Evolutionary conservation across 1,140 invertebrate species (phyloP).

Genomic region (Acyrthosiphon pisum): DNA sequence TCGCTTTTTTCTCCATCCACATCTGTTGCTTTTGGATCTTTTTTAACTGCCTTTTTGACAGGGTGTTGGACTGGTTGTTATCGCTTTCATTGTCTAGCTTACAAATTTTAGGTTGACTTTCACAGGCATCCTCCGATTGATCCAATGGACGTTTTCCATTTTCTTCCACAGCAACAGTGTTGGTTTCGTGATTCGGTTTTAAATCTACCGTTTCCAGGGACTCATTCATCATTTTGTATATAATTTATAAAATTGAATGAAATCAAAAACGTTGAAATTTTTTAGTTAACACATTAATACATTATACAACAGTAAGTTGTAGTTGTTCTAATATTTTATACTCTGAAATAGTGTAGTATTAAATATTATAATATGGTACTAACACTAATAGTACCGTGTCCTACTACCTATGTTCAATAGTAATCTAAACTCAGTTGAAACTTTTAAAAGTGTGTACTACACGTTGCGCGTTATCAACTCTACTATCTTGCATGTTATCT

Average conservation of each 20-base stretch:
- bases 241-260: not conserved
- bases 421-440: too few relatives aligned
- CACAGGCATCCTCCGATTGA: not conserved
- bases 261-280: not conserved
- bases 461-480: too few relatives aligned
- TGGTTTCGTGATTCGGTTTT: not conserved
- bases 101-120: not conserved
- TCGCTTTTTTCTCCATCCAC: constrained; percentile 9
- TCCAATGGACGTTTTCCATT: not conserved
- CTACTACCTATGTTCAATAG: too few relatives aligned
- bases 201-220: too few relatives aligned
- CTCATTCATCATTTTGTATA: not conserved
- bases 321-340: not conserved
- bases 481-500: not conserved
- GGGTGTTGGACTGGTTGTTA: not conserved
- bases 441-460: too few relatives aligned
- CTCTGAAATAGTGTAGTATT: too few relatives aligned
- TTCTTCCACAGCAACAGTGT: not conserved
- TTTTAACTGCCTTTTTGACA: constrained; percentile 27
- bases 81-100: not conserved
- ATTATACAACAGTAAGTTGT: too few relatives aligned
- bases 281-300: not conserved
- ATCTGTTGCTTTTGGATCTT: constrained; percentile 20
- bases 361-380: too few relatives aligned
- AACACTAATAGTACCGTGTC: too few relatives aligned